These are phyloP conservation scores for Cathartes aura DNA, from an alignment of 2,113 vertebrate genomes.

Conservation along the genomic window DNA sequence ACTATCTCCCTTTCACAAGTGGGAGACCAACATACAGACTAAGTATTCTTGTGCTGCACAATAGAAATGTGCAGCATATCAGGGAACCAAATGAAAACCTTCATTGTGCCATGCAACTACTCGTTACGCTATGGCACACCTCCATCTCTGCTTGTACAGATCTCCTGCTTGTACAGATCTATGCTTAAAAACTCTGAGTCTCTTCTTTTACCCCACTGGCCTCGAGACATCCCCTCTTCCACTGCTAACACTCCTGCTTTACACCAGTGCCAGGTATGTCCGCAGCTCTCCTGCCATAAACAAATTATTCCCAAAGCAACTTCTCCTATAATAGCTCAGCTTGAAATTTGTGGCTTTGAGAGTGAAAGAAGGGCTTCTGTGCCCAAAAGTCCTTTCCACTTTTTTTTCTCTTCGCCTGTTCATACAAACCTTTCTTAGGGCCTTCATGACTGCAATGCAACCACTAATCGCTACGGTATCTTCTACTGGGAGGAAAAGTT, in stretches of 20 bases:
- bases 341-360: not conserved
- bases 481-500: not conserved
- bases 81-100: not conserved
- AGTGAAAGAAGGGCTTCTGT: not conserved
- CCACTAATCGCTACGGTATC: not conserved
- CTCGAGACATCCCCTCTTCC: not conserved
- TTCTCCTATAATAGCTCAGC: not conserved
- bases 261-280: not conserved
- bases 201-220: not conserved
- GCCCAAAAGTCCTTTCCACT: not conserved
- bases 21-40: not conserved
- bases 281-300: accelerated
- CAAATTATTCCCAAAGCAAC: not conserved
- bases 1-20: not conserved
- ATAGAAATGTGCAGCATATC: accelerated
- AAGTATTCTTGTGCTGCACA: not conserved
- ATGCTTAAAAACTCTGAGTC: not conserved
- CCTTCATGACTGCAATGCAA: not conserved
- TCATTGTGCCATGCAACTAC: not conserved
- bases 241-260: not conserved
- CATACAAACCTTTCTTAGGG: not conserved
- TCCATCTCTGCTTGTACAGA: not conserved
- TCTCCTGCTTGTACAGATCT: not conserved
- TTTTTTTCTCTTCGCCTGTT: not conserved
- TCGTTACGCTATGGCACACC: not conserved